Evolutionary conservation across 1,140 invertebrate species (phyloP).

Genomic region (Drosophila mauritiana): DNA sequence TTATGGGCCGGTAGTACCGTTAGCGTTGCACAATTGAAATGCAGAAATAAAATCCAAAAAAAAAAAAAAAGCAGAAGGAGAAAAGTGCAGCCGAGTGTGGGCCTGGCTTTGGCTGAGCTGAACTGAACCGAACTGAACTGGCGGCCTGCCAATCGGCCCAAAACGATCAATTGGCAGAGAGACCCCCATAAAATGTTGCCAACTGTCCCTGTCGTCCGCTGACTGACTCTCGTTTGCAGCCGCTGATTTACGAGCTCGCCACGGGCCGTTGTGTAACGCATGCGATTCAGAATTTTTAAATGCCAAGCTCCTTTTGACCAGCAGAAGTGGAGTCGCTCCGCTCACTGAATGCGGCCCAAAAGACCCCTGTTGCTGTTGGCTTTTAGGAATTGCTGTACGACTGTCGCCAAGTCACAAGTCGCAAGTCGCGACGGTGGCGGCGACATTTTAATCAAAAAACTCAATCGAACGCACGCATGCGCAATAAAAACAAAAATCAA

Average conservation of each 20-base stretch:
- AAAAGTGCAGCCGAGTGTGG: constrained; percentile 58
- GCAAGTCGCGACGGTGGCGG: constrained; percentile 54
- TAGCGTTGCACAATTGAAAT: constrained; percentile 80
- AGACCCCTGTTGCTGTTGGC: constrained; percentile 35
- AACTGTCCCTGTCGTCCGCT: constrained; percentile 49
- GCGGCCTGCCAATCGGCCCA: constrained; percentile 70
- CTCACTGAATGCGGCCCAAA: constrained; percentile 3
- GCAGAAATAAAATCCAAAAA: constrained; percentile 26
- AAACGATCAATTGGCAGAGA: constrained; percentile 75
- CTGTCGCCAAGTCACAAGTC: constrained; percentile 55
- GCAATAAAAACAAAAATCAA: constrained; percentile 82
- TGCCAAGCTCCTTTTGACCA: constrained; percentile 66
- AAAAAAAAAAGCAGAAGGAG: constrained; percentile 32
- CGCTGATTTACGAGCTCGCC: constrained; percentile 83
- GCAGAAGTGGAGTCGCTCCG: constrained; percentile 35
- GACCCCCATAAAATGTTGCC: constrained; percentile 78
- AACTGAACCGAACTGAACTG: constrained; percentile 20
- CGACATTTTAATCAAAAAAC: constrained; percentile 84
- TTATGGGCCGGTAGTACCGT: constrained; percentile 63
- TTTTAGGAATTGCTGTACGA: constrained; percentile 18
- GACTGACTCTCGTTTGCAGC: constrained; percentile 73
- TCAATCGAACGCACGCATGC: constrained; percentile 84
- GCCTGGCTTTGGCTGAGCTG: constrained; percentile 25
- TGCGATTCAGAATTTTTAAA: constrained; percentile 82
- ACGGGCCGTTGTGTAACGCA: constrained; percentile 83